Evolutionary conservation across 2,888 invertebrate genomes (phyloP).

Genomic region (Ornithoptera priamus): DNA sequence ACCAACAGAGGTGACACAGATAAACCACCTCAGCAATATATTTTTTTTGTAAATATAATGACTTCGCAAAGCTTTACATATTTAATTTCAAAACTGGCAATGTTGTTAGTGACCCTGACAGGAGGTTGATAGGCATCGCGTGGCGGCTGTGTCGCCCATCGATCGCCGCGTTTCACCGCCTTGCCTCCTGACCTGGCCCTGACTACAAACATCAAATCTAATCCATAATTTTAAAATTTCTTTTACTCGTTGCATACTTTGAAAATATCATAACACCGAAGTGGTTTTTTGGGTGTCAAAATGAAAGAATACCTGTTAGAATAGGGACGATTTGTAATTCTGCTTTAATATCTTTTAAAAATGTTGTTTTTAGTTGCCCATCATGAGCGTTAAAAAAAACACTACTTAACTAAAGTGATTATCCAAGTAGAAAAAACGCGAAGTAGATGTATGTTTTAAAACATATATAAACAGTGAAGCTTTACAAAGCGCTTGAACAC

Average conservation of each 20-base stretch:
- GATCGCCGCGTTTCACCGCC: slow-evolving; percentile 12
- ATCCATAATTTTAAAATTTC: background rate
- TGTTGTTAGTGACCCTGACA: slow-evolving; percentile 23
- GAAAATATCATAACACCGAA: background rate
- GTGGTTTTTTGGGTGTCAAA: background rate
- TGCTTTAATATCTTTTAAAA: too few relatives aligned
- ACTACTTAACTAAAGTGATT: too few relatives aligned
- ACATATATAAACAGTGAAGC: background rate
- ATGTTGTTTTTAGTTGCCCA: too few relatives aligned
- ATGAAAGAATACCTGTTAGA: too few relatives aligned
- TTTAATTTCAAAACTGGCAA: too few relatives aligned
- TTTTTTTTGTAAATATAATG: too few relatives aligned
- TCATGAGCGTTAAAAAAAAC: too few relatives aligned
- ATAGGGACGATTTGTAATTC: too few relatives aligned
- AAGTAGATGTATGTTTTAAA: background rate
- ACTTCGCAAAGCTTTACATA: too few relatives aligned
- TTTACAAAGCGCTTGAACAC: background rate
- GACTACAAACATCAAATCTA: background rate
- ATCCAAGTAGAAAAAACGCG: too few relatives aligned
- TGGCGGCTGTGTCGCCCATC: slow-evolving; percentile 19
- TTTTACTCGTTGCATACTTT: background rate
- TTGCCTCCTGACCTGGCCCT: slow-evolving; percentile 1
- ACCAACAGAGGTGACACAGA: too few relatives aligned
- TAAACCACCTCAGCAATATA: too few relatives aligned
- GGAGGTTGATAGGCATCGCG: slow-evolving; percentile 12